Percentiles rank a stretch among this genome's conserved stretches.
phyloP scores from a whole-genome alignment of 2,888 invertebrate genomes.

The Sylvicola cinctus region DNA sequence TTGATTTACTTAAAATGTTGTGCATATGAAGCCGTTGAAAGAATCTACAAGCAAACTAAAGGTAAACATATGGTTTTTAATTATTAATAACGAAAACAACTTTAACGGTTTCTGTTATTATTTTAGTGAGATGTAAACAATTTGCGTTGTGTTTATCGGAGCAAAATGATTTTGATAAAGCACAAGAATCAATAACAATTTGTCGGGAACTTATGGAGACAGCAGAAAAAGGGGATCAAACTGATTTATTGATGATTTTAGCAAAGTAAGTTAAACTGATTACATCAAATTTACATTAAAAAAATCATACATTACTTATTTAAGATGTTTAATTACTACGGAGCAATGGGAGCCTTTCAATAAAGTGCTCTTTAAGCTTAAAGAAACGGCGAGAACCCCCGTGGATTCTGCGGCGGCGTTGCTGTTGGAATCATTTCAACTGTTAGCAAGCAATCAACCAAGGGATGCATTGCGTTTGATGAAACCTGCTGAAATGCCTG shows the following conservation, averaged over 20 bases:
- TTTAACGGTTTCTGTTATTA: too few species aligned
- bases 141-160: slow-evolving; percentile 17
- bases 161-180: slow-evolving; percentile 28
- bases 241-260: slow-evolving; percentile 1
- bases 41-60: slow-evolving; percentile 10
- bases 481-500: not conserved
- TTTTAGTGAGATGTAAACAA: slow-evolving; percentile 5
- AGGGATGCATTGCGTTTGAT: not conserved
- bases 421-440: too few species aligned
- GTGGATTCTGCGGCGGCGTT: too few species aligned
- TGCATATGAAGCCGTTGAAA: slow-evolving; percentile 28
- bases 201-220: slow-evolving; percentile 18
- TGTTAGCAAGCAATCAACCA: not conserved
- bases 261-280: slow-evolving; percentile 4
- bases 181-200: slow-evolving; percentile 27
- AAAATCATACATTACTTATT: too few species aligned
- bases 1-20: slow-evolving; percentile 28
- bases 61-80: slow-evolving; percentile 8
- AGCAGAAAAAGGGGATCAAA: slow-evolving; percentile 1
- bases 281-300: not conserved
- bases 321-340: slow-evolving; percentile 8
- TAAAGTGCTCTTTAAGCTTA: slow-evolving; percentile 17
- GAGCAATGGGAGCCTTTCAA: slow-evolving; percentile 18
- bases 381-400: too few species aligned
- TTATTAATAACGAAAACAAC: too few species aligned